phyloP scores from a whole-genome alignment of 2,797 vertebrate genomes.

The Novumbra hubbsi region DNA sequence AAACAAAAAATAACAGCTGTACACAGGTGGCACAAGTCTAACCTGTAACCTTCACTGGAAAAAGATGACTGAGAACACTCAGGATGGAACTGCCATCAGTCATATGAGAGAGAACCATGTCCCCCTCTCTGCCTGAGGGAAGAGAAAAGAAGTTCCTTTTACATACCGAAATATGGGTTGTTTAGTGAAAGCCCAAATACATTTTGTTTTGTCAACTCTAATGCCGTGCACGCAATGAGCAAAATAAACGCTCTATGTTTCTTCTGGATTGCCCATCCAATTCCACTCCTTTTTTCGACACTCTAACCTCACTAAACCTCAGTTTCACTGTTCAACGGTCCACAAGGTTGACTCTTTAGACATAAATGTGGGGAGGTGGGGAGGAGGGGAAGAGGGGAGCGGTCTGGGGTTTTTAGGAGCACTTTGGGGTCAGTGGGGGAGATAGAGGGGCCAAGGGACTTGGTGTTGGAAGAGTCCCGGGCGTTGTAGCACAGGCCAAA shows the following conservation, averaged over 20 bases:
- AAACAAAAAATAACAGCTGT: no score
- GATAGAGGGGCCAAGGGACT: constrained; percentile 33
- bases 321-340: constrained; percentile 20
- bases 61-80: no score
- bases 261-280: constrained; percentile 20
- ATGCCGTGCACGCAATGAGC: background rate
- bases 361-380: background rate
- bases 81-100: no score
- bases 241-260: constrained; percentile 8
- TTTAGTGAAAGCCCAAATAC: background rate
- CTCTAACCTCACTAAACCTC: background rate
- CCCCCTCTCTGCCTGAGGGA: no score
- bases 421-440: constrained; percentile 42
- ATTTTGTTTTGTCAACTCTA: background rate
- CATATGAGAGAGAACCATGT: no score
- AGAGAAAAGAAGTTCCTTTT: no score
- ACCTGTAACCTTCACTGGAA: no score
- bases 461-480: constrained; percentile 49
- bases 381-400: background rate
- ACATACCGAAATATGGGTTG: background rate
- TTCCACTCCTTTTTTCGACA: background rate
- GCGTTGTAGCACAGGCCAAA: constrained; percentile 50
- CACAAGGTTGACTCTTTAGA: constrained; percentile 31
- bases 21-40: no score
- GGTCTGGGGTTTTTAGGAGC: constrained; percentile 18